phyloP scores from a whole-genome alignment of 2,113 vertebrate genomes.

The Rhinichthys klamathensis region DNA sequence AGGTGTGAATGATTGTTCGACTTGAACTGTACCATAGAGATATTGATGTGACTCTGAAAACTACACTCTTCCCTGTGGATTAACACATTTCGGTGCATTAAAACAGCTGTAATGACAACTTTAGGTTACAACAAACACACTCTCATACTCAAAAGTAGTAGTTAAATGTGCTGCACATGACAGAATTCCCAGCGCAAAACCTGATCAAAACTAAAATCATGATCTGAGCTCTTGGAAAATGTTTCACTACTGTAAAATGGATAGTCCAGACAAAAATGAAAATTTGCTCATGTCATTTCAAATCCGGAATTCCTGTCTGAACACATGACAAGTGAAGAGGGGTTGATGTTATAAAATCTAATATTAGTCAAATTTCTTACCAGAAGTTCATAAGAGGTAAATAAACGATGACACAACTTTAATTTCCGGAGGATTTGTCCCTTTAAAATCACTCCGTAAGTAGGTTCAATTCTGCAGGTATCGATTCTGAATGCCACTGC shows the following conservation, averaged over 20 bases:
- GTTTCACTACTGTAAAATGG: background rate
- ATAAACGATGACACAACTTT: background rate
- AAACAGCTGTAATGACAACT: background rate
- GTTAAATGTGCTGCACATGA: background rate
- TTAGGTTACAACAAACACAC: background rate
- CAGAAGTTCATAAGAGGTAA: background rate
- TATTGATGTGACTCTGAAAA: background rate
- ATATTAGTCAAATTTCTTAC: background rate
- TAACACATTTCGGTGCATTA: constrained; percentile 3
- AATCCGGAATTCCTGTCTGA: background rate
- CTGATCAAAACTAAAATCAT: background rate
- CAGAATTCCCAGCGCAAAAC: background rate
- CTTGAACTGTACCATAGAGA: background rate
- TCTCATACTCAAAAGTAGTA: background rate
- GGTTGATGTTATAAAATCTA: background rate
- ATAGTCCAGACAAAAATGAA: background rate
- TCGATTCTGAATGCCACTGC: background rate
- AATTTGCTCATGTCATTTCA: background rate
- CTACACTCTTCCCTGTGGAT: background rate
- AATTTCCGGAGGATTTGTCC: background rate
- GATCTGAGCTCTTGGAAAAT: background rate
- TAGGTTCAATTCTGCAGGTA: background rate
- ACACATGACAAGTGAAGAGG: background rate
- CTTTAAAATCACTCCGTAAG: background rate
- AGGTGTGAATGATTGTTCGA: constrained; percentile 25